A percentile compares a stretch with the other conserved stretches of the same genome.
phyloP scores from a whole-genome alignment of 2,888 invertebrate genomes.

The Aplocera efformata region DNA sequence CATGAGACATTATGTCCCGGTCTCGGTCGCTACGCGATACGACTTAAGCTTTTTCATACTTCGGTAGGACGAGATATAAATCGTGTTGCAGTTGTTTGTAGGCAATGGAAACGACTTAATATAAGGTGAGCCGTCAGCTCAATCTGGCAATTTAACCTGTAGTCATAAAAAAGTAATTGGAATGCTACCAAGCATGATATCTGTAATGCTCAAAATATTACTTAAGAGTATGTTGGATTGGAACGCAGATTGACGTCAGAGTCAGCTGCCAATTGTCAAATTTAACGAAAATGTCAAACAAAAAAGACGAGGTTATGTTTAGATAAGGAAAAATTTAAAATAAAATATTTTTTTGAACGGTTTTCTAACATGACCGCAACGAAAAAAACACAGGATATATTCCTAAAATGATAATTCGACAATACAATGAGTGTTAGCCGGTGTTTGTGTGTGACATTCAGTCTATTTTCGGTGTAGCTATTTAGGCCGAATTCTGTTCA shows the following conservation, averaged over 20 bases:
- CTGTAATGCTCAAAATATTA: neutral
- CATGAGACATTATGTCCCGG: too few relatives aligned
- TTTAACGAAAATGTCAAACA: slow-evolving; percentile 38
- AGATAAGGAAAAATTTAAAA: slow-evolving; percentile 40
- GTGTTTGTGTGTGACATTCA: slow-evolving; percentile 45
- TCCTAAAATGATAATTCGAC: slow-evolving; percentile 21
- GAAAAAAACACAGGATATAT: slow-evolving; percentile 21
- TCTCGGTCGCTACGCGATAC: too few relatives aligned
- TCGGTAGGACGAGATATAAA: too few relatives aligned
- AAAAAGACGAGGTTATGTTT: slow-evolving; percentile 56
- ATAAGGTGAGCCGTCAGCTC: too few relatives aligned
- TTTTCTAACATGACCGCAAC: slow-evolving; percentile 28
- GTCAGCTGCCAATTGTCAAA: slow-evolving; percentile 35
- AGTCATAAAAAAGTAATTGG: too few relatives aligned
- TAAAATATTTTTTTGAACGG: slow-evolving; percentile 32
- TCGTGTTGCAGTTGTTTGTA: too few relatives aligned
- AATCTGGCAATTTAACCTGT: too few relatives aligned
- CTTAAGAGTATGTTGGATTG: neutral
- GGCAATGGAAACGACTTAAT: too few relatives aligned
- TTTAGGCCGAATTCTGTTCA: slow-evolving; percentile 69
- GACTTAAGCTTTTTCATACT: too few relatives aligned
- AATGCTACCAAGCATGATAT: neutral
- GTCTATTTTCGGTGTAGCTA: slow-evolving; percentile 70
- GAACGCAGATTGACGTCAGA: slow-evolving; percentile 15
- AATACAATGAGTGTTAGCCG: slow-evolving; percentile 29